Conservation (phyloP, 2,888 invertebrate species). For the Brenthis ino region DNA sequence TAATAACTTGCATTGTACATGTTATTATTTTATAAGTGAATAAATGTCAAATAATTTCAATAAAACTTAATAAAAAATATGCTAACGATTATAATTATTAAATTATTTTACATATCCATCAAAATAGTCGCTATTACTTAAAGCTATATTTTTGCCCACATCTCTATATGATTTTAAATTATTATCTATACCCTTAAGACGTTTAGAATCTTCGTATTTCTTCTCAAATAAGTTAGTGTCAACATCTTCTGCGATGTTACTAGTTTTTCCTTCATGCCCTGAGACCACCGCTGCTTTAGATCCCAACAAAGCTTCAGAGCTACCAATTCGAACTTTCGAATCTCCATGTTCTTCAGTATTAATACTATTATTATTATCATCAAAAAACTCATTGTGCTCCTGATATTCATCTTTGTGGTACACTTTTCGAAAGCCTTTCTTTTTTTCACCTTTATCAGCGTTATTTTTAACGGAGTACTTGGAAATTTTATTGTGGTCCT, state of each 20-base stretch:
- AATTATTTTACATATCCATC: slow-evolving; percentile 38
- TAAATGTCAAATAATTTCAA: too few species aligned
- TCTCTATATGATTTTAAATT: slow-evolving; percentile 55
- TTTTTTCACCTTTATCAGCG: slow-evolving; percentile 62
- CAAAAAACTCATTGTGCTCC: slow-evolving; percentile 70
- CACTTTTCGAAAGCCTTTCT: slow-evolving; percentile 66
- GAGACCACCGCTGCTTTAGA: slow-evolving; percentile 53
- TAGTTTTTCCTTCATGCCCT: slow-evolving; percentile 49
- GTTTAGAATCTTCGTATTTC: slow-evolving; percentile 47
- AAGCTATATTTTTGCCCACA: slow-evolving; percentile 55
- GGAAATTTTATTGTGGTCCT: slow-evolving; percentile 55
- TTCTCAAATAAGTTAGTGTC: slow-evolving; percentile 48
- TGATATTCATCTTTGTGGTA: slow-evolving; percentile 74
- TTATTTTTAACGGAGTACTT: slow-evolving; percentile 53
- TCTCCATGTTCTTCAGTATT: slow-evolving; percentile 53
- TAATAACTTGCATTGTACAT: too few species aligned
- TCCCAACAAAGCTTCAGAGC: slow-evolving; percentile 54
- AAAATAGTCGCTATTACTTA: slow-evolving; percentile 54
- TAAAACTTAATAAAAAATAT: neutral
- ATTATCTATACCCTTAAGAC: slow-evolving; percentile 44
- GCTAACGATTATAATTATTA: neutral
- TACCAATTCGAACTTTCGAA: slow-evolving; percentile 53
- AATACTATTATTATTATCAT: slow-evolving; percentile 59
- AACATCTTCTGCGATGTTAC: slow-evolving; percentile 46
- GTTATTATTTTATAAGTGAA: too few species aligned